Evolutionary conservation across 1,140 invertebrate genomes (phyloP), one percentile per base, ranked within the genome.

Genomic region (Lordiphosa stackelbergi): DNA sequence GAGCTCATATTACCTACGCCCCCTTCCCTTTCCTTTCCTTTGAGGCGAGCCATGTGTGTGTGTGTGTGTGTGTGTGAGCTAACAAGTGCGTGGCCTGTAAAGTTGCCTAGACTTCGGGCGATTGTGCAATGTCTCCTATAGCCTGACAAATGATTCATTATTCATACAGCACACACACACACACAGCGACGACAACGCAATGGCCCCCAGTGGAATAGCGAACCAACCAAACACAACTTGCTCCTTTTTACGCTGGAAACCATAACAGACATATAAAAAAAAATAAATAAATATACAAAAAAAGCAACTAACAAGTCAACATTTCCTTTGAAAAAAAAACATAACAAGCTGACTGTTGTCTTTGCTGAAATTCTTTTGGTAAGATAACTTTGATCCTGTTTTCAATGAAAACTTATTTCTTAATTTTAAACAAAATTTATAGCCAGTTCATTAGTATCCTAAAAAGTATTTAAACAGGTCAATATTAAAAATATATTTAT

Each of bases 121-220:
- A 63, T 48, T 57, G 58, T 79, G 68, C 62, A 69, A 28, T 60
- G 68, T 68, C 75, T 79, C 53, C 51, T 58, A 65, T 53, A 64
- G 56, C 51, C 72, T 57, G 66, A 65, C 77, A 81, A 81, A 81
- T 81, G 77, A 81, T 81, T 75, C 71, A 81, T 81, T 81, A 81
- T 81, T 83, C 75, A 81, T 81, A 81, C 40, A 66, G 34, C 41
- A 45, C 46, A 58, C 31, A 51, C 31, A 51, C 31, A 59, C 12
- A 34, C 12, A 36, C 13, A 41, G 10, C 53, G 22, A 24, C 53
- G n/a, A 41, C 37, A 35, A 19, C 34, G 40, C 62, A 74, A 79
- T 71, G 71, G 66, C 48, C 63, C 75, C 77, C 75, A 55, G 40
- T 57, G 75, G 75, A 74, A 63, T 40, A 24, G 57, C 56, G 46